Evolutionary conservation across 2,888 invertebrate species (phyloP), one percentile per base, ranked within the genome.

Genomic region (Pristionchus mayeri): DNA sequence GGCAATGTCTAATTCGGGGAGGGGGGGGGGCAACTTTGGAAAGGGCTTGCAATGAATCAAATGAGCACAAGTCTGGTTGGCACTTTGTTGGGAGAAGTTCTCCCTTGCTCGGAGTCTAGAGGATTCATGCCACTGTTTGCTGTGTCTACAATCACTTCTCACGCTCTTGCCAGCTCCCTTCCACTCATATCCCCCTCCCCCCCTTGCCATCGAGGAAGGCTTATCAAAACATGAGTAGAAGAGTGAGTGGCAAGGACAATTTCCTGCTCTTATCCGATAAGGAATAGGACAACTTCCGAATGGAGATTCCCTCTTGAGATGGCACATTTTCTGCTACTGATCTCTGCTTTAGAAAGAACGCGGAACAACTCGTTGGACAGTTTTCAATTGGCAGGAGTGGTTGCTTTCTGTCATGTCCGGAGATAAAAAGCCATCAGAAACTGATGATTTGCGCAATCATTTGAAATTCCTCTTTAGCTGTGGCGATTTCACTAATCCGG

Each of bases 21-120:
- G 30, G 30, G 30, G 6, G 57, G 60, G 60, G 60, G 0, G 30
- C 27, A 2, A 60, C 24, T 54, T n/a, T n/a, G n/a, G 60, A 57
- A 16, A 60, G 30, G 60, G 60, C 24, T 57, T 57, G 27, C 27
- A 57, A 11, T 9, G 44, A 44, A 44, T 9, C 54, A n/a, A 24
- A 60, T 4, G 24, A 24, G n/a, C 24, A 6, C 11, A 30, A n/a
- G n/a, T n/a, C n/a, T n/a, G n/a, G n/a, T 16, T 27, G 60, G 16
- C 60, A 60, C 13, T 60, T 16, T 60, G 60, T 60, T 60, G 27
- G 60, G 30, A 34, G 27, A 60, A 60, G 60, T 60, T 60, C 60
- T 11, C 60, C 60, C 13, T 60, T 60, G 7, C 0, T n/a, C n/a
- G n/a, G n/a, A n/a, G n/a, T n/a, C n/a, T 30, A 3, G 30, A 30